A percentile compares a stretch with the other conserved stretches of the same genome.
Conservation (phyloP, 1,140 invertebrate genomes). For the Elysia chlorotica region DNA sequence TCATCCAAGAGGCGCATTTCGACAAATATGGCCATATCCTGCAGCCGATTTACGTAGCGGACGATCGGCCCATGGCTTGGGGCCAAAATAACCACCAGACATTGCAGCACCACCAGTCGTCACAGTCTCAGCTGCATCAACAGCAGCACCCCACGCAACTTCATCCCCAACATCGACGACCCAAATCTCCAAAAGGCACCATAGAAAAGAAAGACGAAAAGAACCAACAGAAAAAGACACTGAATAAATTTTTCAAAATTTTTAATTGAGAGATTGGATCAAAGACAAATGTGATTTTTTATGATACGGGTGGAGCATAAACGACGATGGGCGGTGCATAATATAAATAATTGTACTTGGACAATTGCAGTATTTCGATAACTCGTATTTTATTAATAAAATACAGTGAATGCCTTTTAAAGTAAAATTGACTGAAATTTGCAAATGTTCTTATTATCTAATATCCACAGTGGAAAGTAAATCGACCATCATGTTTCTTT, state of each 20-base stretch:
- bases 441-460: too few relatives aligned
- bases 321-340: not conserved
- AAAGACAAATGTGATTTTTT: too few relatives aligned
- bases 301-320: not conserved
- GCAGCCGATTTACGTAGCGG: conserved; percentile 52
- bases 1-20: conserved; percentile 52
- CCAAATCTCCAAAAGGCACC: conserved; percentile 42
- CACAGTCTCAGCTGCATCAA: too few relatives aligned
- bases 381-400: too few relatives aligned
- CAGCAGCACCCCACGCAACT: not conserved
- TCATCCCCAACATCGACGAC: conserved; percentile 31
- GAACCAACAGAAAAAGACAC: conserved; percentile 49
- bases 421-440: too few relatives aligned
- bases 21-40: conserved; percentile 48
- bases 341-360: too few relatives aligned
- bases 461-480: too few relatives aligned
- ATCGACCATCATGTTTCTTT: too few relatives aligned
- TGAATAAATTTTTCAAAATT: conserved; percentile 60
- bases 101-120: not conserved
- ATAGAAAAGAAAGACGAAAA: conserved; percentile 50
- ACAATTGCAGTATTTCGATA: too few relatives aligned
- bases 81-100: conserved; percentile 10
- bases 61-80: conserved; percentile 37
- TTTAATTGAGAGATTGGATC: too few relatives aligned
- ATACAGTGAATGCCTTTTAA: too few relatives aligned